A percentile compares a stretch with the other conserved stretches of the same genome.
Conservation (phyloP, 2,113 vertebrate genomes). For the Pangasianodon hypophthalmus region DNA sequence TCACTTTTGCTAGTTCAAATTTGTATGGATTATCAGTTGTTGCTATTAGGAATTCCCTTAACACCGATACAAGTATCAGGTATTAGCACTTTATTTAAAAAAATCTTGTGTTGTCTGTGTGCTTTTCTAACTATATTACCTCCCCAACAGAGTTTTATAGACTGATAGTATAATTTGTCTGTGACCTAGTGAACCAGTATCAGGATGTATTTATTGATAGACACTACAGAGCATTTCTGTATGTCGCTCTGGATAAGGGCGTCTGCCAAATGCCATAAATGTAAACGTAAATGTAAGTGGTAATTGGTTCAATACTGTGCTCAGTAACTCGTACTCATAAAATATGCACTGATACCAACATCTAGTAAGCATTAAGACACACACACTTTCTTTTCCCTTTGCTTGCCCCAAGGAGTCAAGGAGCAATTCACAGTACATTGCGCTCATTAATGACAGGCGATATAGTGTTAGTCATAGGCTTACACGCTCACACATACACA, state of each 20-base stretch:
- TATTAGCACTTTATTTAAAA: too few relatives aligned
- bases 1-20: background rate
- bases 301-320: too few relatives aligned
- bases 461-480: background rate
- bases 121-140: too few relatives aligned
- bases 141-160: too few relatives aligned
- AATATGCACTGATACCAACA: background rate
- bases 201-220: too few relatives aligned
- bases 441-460: background rate
- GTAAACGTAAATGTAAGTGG: too few relatives aligned
- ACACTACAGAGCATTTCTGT: too few relatives aligned
- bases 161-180: too few relatives aligned
- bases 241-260: too few relatives aligned
- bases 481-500: constrained; percentile 3
- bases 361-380: background rate
- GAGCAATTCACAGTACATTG: background rate
- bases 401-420: background rate
- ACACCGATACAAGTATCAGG: background rate
- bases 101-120: too few relatives aligned
- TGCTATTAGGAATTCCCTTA: background rate
- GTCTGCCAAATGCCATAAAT: too few relatives aligned
- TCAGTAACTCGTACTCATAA: background rate
- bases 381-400: background rate
- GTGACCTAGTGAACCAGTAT: too few relatives aligned
- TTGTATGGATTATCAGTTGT: background rate